Evolutionary conservation across 2,113 vertebrate species (phyloP).

Genomic region (Falcunculus frontatus): DNA sequence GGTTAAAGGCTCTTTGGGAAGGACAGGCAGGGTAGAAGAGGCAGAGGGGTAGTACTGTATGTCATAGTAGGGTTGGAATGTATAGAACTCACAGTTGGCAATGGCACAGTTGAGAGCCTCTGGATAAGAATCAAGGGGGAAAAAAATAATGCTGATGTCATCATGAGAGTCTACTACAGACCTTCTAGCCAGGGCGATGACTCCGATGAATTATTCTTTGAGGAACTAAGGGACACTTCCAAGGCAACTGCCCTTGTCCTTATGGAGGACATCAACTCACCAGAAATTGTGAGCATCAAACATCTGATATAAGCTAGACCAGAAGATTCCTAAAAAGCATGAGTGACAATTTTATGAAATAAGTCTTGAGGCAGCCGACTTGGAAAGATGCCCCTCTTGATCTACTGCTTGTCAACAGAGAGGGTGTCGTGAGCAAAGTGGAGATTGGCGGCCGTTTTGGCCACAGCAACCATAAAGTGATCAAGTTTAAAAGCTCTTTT

Average conservation of each 20-base stretch:
- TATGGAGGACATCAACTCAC: neutral
- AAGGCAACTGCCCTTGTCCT: neutral
- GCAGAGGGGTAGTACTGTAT: neutral
- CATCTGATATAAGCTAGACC: neutral
- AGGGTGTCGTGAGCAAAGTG: accelerated
- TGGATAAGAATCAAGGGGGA: neutral
- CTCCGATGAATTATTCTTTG: neutral
- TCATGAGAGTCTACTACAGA: neutral
- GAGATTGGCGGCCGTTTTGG: neutral
- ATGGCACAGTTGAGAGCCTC: neutral
- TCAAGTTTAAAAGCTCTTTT: neutral
- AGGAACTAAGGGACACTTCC: neutral
- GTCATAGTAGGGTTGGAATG: neutral
- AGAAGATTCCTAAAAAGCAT: neutral
- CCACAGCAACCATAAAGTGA: accelerated
- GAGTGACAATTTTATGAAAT: neutral
- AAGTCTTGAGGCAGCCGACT: accelerated
- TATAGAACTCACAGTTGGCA: neutral
- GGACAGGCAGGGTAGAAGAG: too few relatives aligned
- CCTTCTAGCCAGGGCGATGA: neutral
- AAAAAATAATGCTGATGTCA: neutral
- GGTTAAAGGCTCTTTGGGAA: neutral
- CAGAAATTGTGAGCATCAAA: neutral
- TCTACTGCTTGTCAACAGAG: neutral
- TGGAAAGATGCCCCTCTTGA: neutral